Base-by-base conservation (phyloP, 1,140 invertebrate species). In the Mizuhopecten yessoensis region DNA sequence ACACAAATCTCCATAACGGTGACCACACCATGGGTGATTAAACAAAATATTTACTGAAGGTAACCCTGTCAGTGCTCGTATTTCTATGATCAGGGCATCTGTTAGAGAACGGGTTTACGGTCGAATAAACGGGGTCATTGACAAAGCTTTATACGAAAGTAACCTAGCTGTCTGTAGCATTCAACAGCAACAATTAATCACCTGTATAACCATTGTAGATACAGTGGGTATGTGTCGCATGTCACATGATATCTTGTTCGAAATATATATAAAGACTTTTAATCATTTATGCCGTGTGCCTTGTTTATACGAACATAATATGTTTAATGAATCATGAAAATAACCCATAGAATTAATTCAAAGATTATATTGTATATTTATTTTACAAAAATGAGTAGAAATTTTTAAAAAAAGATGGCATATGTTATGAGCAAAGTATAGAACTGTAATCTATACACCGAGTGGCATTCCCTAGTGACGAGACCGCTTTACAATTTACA, bases 291-390 rank as follows among this genome's bases (percentile, higher is more conserved):
- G 1, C 23, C 5, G 0, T 9, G 57, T 75, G 20, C 7, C 23
- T n/a, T 75, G n/a, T 75, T 75, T 29, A 75, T 75, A 75, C 1
- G 5, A 2, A 29, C 1, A 75, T 75, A 75, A 29, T 29, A n/a
- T 75, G 57, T 75, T 29, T 75, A 75, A 75, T 75, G 57, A 9
- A 75, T n/a, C 57, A 75, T 75, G n/a, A 75, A 75, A 29, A 29
- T 29, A 75, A 0, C 23, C 23, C 57, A 29, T n/a, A 29, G 17
- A 75, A 29, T 75, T n/a, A 9, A 75, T 45, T 45, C 42, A 45
- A 45, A 15, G 0, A 75, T 75, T 0, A 75, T 75, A n/a, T 75
- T 75, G n/a, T n/a, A n/a, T n/a, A n/a, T n/a, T n/a, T n/a, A n/a
- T n/a, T n/a, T n/a, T n/a, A n/a, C 9, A 45, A 29, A 75, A 75